Conservation (phyloP, 2,797 vertebrate species). For the Columba guinea region DNA sequence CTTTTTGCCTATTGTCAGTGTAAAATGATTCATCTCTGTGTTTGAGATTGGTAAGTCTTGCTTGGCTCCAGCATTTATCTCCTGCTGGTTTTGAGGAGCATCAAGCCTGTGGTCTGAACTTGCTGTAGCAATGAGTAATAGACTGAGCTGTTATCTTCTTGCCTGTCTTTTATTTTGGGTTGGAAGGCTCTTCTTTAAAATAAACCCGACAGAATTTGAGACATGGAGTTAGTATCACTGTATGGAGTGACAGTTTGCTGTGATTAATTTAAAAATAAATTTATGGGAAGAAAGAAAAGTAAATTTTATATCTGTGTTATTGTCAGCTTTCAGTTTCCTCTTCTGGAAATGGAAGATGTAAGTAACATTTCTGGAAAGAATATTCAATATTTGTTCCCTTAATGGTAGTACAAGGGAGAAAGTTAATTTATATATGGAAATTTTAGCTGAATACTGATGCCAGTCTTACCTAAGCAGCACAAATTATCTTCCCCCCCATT, state of each 20-base stretch:
- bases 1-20: background rate
- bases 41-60: background rate
- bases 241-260: background rate
- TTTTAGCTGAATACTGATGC: background rate
- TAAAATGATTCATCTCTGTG: background rate
- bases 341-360: background rate
- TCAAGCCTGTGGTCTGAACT: background rate
- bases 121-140: background rate
- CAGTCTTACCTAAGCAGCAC: background rate
- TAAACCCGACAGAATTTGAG: background rate
- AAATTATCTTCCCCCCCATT: background rate
- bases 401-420: background rate
- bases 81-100: background rate
- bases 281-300: background rate
- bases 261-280: background rate
- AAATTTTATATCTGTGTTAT: background rate
- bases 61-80: background rate
- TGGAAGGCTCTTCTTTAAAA: background rate
- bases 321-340: background rate
- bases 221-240: background rate
- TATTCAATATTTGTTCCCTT: background rate
- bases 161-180: background rate
- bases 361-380: background rate
- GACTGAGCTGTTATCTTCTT: background rate
- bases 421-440: background rate